Base-by-base conservation (phyloP, 2,888 invertebrate genomes). In the Rhamphomyia laevipes region DNA sequence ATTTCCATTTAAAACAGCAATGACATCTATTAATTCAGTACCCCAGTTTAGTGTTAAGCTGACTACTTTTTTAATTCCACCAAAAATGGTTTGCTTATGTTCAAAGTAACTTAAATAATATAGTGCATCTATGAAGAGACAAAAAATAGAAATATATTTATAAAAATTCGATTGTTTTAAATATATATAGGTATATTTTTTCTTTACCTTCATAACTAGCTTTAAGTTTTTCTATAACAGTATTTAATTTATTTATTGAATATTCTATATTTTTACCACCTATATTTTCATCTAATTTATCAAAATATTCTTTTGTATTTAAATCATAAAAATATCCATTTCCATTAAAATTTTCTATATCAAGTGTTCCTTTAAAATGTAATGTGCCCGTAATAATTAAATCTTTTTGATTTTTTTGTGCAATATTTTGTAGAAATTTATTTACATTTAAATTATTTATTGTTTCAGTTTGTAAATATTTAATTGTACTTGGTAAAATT, bases 371-470 rank as follows among this genome's bases (percentile, higher is more conserved):
- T 7, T 56, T 54, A 46, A 69, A 68, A 2, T 59, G 49, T 31
- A 68, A 35, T 50, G 61, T 54, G 12, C 62, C 59, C 1, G 51
- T 42, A 13, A 54, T 45, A 13, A 37, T 42, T 11, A 51, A 16
- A 7, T 13, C 43, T 37, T 38, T 40, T 30, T 33, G 15, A 10
- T 7, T 33, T 3, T 31, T 15, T 1, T 52, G 21, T 3, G 58
- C 54, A 57, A 65, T 66, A 63, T 60, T 59, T 51, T 52, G 31
- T 65, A 61, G 53, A 63, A 72, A 58, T 59, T 58, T 27, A 59
- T 61, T 58, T 2, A 68, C 57, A 47, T 65, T 63, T 37, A 68
- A 59, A 2, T 63, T 63, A 52, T 68, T 64, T 33, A 73, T 63
- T 51, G 61, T 60, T 4, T 63, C 54, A 1, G 57, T 56, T 47